A percentile compares a stretch with the other conserved stretches of the same genome.
phyloP scores from a whole-genome alignment of 2,797 vertebrate genomes.

The Champsocephalus gunnari region DNA sequence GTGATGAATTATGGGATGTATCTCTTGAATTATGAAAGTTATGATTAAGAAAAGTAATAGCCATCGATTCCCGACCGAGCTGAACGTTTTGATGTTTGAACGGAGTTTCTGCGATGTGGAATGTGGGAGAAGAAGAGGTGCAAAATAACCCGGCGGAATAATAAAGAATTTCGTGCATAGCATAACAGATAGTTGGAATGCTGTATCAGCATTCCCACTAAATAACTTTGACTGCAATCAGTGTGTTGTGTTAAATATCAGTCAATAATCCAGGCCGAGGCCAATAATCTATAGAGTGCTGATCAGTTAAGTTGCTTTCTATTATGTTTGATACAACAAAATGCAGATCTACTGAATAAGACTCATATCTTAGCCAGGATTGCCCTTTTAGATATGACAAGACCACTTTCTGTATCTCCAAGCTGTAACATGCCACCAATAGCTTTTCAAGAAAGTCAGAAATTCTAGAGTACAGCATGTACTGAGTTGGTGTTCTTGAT shows the following conservation, averaged over 20 bases:
- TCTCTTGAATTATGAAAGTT: no score
- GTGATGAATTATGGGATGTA: no score
- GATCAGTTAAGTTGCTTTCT: constrained; percentile 10
- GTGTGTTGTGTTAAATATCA: neutral
- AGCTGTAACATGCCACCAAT: neutral
- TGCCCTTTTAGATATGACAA: constrained; percentile 5
- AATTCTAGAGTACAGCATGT: neutral
- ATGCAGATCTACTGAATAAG: constrained; percentile 1
- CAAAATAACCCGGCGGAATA: no score
- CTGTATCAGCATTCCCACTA: no score
- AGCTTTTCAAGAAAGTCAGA: neutral
- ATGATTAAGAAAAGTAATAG: no score
- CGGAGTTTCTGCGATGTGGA: no score
- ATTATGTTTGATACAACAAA: constrained; percentile 18
- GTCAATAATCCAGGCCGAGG: neutral
- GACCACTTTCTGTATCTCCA: neutral
- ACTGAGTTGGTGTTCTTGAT: neutral
- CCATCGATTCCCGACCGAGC: no score
- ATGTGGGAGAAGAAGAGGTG: no score
- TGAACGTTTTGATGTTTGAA: no score
- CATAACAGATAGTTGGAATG: no score
- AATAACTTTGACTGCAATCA: neutral
- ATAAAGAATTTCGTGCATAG: no score
- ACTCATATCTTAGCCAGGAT: neutral
- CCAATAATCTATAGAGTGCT: neutral